phyloP scores from a whole-genome alignment of 2,888 invertebrate species.

The Cantharis flavilabris region DNA sequence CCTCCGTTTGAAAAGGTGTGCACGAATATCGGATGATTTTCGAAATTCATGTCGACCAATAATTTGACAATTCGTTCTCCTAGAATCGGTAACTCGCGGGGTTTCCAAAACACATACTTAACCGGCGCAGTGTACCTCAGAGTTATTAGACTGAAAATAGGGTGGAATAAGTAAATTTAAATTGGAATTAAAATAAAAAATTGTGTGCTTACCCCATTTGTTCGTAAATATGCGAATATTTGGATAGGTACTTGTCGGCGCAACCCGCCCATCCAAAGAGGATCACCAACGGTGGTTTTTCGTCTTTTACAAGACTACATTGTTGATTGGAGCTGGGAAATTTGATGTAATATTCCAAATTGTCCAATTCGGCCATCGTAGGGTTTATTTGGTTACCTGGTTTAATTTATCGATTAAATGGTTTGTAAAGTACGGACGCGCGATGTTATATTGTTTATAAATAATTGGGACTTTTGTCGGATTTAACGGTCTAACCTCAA shows the following conservation, averaged over 20 bases:
- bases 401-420: neutral
- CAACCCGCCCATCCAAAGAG: constrained; percentile 83
- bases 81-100: constrained; percentile 63
- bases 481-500: neutral
- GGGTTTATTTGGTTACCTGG: neutral
- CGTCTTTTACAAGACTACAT: constrained; percentile 60
- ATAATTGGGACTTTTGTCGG: neutral
- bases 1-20: constrained; percentile 81
- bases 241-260: constrained; percentile 75
- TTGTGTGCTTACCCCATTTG: constrained; percentile 66
- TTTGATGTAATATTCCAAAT: constrained; percentile 66
- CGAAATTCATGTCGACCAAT: constrained; percentile 68
- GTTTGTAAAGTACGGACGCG: neutral
- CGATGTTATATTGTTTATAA: neutral
- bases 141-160: constrained; percentile 65
- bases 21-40: constrained; percentile 72
- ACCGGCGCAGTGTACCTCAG: constrained; percentile 73
- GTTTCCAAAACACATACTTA: constrained; percentile 67
- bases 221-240: constrained; percentile 79
- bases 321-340: constrained; percentile 61
- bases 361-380: constrained; percentile 54
- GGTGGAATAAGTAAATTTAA: neutral
- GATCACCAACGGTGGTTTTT: constrained; percentile 70
- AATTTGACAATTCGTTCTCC: constrained; percentile 69
- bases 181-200: too few species aligned